phyloP scores from a whole-genome alignment of 2,113 vertebrate genomes.

The Engraulis encrasicolus region DNA sequence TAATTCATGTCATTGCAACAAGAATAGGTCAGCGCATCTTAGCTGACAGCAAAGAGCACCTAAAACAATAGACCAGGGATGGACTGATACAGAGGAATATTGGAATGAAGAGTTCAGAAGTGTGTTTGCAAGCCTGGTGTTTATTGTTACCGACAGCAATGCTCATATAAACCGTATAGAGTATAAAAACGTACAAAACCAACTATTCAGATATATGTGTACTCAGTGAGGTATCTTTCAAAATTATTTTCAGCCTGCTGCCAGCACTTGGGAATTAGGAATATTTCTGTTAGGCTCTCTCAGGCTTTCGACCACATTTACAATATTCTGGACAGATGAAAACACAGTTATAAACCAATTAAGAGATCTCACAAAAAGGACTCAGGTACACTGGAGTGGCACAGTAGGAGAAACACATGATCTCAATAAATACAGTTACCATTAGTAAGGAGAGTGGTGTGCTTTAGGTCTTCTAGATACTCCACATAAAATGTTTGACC shows the following conservation, averaged over 20 bases:
- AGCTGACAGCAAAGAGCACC: too few species aligned
- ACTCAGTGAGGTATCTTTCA: not conserved
- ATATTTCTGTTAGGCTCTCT: not conserved
- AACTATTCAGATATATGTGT: not conserved
- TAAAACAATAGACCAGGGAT: too few species aligned
- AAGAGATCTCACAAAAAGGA: constrained; percentile 27
- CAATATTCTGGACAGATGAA: not conserved
- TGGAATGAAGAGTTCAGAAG: not conserved
- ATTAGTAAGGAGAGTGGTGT: not conserved
- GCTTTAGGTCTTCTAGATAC: not conserved
- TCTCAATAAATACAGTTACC: constrained; percentile 24
- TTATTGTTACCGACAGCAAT: not conserved
- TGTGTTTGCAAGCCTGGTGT: not conserved
- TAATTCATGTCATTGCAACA: too few species aligned
- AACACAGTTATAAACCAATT: constrained; percentile 1
- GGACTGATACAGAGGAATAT: not conserved
- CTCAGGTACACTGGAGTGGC: constrained; percentile 44
- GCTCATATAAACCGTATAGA: not conserved
- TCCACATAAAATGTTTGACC: not conserved
- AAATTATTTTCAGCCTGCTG: not conserved
- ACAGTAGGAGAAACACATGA: constrained; percentile 20
- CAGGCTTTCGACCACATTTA: constrained; percentile 1
- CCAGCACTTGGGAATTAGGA: not conserved
- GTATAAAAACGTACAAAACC: constrained; percentile 3
- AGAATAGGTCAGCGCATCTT: not conserved